Evolutionary conservation across 2,888 invertebrate genomes (phyloP), one percentile per base, ranked within the genome.

Genomic region (Pseudococcus viburni): DNA sequence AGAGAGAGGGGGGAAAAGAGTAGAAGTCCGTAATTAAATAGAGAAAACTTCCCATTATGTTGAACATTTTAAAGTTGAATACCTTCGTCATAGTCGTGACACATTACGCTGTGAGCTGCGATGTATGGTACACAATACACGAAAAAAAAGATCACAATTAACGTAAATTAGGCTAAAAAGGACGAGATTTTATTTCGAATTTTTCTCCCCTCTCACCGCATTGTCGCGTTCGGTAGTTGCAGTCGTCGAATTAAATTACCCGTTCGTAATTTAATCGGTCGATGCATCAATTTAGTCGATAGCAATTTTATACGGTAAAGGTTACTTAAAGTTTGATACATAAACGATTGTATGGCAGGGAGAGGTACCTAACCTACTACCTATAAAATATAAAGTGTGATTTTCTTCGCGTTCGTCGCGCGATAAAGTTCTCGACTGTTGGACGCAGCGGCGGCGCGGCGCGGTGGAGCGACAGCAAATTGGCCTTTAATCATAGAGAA

Each of bases 401-500:
- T 39, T 33, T n/a, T 80, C n/a, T 80, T 42, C 39, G 17, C 42
- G 80, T 26, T 84, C 12, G 15, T 26, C 51, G 19, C 26, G 15
- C n/a, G 26, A 85, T 85, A 51, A 85, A 85, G 55, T 85, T 39
- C 19, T 12, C 11, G 68, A 33, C 26, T 12, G 0, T 73, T 26
- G 4, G 33, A 6, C 9, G 68, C 33, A 7, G 19, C 0, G 42
- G n/a, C 42, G 46, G 42, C 1, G 42, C 1, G 22, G 8, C n/a
- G 19, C 0, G 19, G 7, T 42, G 0, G 26, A n/a, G 33, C 6
- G 26, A 8, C 15, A 15, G 64, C 46, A 64, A 86, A 86, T 86
- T 73, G 64, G 19, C 73, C 26, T 68, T 68, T 86, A 86, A 86
- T 86, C 64, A 73, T 73, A 42, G 4, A 64, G 86, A 42, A 48